phyloP scores from a whole-genome alignment of 2,797 vertebrate species.

The Sebastes matsubarae region DNA sequence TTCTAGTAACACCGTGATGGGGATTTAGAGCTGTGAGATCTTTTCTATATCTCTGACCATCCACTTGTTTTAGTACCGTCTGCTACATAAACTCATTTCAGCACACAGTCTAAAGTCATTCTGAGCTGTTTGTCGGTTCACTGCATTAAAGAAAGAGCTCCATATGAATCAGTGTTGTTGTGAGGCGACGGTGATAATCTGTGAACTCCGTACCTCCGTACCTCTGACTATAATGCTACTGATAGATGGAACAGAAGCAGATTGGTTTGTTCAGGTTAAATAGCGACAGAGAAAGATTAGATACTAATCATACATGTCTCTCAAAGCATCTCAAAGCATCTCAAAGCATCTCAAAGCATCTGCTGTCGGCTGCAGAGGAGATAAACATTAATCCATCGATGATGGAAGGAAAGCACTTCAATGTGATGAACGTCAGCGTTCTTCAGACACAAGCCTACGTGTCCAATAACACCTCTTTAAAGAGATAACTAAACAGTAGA shows the following conservation, averaged over 20 bases:
- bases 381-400: not conserved
- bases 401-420: not conserved
- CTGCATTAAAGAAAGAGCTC: not conserved
- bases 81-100: not conserved
- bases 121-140: not conserved
- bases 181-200: not conserved
- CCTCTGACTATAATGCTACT: not conserved
- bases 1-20: not conserved
- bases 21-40: not conserved
- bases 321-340: not conserved
- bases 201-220: not conserved
- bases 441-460: not conserved
- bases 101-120: not conserved
- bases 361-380: not conserved
- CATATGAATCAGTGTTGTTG: not conserved
- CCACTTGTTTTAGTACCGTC: not conserved
- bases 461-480: not conserved
- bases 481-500: not conserved
- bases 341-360: too few species aligned
- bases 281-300: not conserved
- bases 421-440: not conserved
- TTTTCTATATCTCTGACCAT: not conserved
- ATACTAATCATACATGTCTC: not conserved
- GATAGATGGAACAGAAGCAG: not conserved
- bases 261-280: slow-evolving; percentile 3